A percentile compares a stretch with the other conserved stretches of the same genome.
These are phyloP conservation scores for Fragariocoptes setiger DNA, from an alignment of 1,140 invertebrate species.

Conservation along the genomic window DNA sequence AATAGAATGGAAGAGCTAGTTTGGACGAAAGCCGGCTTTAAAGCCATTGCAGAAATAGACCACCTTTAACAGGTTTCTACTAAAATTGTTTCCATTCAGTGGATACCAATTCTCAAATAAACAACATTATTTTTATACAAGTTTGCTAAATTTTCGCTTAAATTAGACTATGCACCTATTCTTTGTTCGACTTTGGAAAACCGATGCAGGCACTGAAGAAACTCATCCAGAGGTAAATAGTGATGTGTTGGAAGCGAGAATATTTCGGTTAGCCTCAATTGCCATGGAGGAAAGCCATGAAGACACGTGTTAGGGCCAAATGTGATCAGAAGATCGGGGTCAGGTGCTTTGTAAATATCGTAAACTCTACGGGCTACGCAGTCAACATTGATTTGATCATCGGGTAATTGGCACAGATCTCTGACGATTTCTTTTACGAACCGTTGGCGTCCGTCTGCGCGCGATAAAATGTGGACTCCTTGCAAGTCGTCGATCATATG, in stretches of 20 bases:
- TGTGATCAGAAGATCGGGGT: constrained; percentile 1
- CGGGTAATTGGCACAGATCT: neutral
- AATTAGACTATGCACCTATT: neutral
- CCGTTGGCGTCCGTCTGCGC: neutral
- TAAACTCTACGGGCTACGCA: neutral
- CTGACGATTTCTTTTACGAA: neutral
- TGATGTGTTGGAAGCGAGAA: neutral
- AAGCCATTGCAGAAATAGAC: too few relatives aligned
- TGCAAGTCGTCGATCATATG: neutral
- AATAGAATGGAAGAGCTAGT: too few relatives aligned
- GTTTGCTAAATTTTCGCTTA: too few relatives aligned
- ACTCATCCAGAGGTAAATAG: neutral
- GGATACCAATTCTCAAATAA: too few relatives aligned
- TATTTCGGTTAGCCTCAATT: constrained; percentile 7
- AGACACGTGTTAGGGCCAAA: constrained; percentile 1
- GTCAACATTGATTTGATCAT: neutral
- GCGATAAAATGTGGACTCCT: neutral
- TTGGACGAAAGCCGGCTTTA: too few relatives aligned
- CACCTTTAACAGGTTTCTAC: too few relatives aligned
- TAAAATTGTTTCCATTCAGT: too few relatives aligned
- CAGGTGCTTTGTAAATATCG: too few relatives aligned
- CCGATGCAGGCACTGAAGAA: constrained; percentile 1
- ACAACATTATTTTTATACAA: too few relatives aligned
- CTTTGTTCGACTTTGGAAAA: constrained; percentile 4
- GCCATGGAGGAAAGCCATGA: constrained; percentile 5